Conservation (phyloP, 1,140 invertebrate genomes). For the Rhizoglyphus robini region DNA sequence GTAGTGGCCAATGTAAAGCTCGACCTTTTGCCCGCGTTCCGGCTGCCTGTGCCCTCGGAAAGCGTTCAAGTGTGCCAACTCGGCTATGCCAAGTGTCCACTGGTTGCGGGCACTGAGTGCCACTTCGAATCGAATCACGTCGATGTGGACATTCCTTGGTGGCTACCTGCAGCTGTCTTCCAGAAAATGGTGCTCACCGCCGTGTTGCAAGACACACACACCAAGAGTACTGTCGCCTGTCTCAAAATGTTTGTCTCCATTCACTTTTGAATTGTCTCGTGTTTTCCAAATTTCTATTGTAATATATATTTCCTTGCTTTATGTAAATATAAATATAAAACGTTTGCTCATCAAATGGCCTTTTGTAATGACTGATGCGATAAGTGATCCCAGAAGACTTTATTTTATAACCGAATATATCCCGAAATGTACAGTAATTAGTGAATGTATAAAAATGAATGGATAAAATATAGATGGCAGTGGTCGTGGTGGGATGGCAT, state of each 20-base stretch:
- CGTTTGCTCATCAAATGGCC: too few relatives aligned
- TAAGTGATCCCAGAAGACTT: too few relatives aligned
- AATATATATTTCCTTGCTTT: too few relatives aligned
- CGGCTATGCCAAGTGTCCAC: not conserved
- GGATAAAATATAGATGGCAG: too few relatives aligned
- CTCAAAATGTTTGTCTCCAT: not conserved
- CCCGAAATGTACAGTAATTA: too few relatives aligned
- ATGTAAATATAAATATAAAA: too few relatives aligned
- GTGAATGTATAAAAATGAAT: too few relatives aligned
- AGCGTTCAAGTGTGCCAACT: not conserved
- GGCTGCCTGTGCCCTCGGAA: not conserved
- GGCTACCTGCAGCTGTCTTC: not conserved
- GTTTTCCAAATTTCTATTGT: too few relatives aligned
- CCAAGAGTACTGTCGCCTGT: not conserved
- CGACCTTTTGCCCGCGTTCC: not conserved
- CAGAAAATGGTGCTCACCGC: not conserved
- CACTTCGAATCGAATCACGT: not conserved
- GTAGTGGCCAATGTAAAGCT: not conserved
- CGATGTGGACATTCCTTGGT: not conserved
- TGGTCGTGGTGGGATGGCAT: too few relatives aligned
- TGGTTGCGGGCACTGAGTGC: not conserved
- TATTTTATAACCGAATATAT: too few relatives aligned
- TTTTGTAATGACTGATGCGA: too few relatives aligned
- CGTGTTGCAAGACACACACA: not conserved
- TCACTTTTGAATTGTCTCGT: not conserved